Base-by-base conservation (phyloP, 2,113 vertebrate genomes). In the Saccopteryx bilineata region DNA sequence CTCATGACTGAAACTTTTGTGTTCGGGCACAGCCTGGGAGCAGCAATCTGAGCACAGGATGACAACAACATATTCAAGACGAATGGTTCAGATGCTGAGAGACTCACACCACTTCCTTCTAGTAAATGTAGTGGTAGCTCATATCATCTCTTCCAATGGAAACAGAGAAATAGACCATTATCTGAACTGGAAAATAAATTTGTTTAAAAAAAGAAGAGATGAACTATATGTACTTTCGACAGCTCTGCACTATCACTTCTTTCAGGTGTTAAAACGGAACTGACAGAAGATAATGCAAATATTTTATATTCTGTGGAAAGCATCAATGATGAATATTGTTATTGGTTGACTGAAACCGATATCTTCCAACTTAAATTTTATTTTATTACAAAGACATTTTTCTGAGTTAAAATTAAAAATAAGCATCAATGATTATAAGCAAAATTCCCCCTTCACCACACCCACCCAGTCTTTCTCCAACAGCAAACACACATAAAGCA, bases 301-400 rank as follows among this genome's bases (percentile, higher is more conserved):
- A 82, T 54, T 93, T 74, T 88, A 72, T 54, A 91, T 52, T 68
- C 65, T 68, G 61, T 33, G 69, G 23, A 92, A 93, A 93, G 31
- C 3, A n/a, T 83, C 58, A 83, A 61, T 31, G 60, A 24, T 48
- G 11, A 88, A 39, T 56, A 91, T 46, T 65, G 26, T 87, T 33
- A 79, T 48, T 71, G 91, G 69, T 52, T 75, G 24, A 68, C 60
- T 63, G 33, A 60, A 84, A 26, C 21, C 4, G 2, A 4, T 68
- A 84, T 2, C 13, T 60, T 95, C 31, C 61, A 72, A 88, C 33
- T 63, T 68, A 68, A 80, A 87, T n/a, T 23, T 56, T 63, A 66
- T 88, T 74, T 72, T 86, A 46, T 82, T 80, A 66, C 65, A 86
- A 78, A n/a, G 58, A 61, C 15, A 56, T 39, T 9, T 50, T 82